Evolutionary conservation across 2,888 invertebrate species (phyloP).

Genomic region (Cerastis rubricosa): DNA sequence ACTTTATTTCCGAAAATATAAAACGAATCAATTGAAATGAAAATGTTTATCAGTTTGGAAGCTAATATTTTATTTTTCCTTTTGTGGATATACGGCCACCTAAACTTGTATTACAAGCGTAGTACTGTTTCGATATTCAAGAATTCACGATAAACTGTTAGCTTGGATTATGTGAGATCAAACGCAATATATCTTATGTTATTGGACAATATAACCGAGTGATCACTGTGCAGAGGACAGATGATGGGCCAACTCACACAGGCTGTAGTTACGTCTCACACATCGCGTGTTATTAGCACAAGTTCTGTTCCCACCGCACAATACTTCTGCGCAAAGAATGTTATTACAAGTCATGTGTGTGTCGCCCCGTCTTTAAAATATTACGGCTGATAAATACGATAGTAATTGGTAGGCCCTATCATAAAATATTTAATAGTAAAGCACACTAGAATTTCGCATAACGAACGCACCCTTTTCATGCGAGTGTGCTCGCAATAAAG

Average conservation of each 20-base stretch:
- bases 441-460: slow-evolving; percentile 1
- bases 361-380: background rate
- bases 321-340: background rate
- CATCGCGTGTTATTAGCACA: background rate
- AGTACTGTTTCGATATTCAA: slow-evolving; percentile 9
- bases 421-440: slow-evolving; percentile 10
- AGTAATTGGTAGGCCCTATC: slow-evolving; percentile 14
- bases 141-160: slow-evolving; percentile 35
- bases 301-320: slow-evolving; percentile 3
- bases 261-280: background rate
- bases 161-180: slow-evolving; percentile 28
- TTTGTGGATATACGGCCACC: too few species aligned
- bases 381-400: slow-evolving; percentile 4
- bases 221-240: slow-evolving; percentile 44
- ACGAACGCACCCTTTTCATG: slow-evolving; percentile 3
- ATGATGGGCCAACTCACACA: slow-evolving; percentile 29
- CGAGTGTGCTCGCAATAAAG: background rate
- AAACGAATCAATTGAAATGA: background rate
- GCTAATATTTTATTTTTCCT: too few species aligned
- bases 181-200: slow-evolving; percentile 34
- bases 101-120: background rate
- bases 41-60: background rate
- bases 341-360: slow-evolving; percentile 3
- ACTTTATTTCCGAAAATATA: background rate
- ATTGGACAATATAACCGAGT: slow-evolving; percentile 27